Evolutionary conservation across 2,113 vertebrate species (phyloP).

Genomic region (Pitta sordida): DNA sequence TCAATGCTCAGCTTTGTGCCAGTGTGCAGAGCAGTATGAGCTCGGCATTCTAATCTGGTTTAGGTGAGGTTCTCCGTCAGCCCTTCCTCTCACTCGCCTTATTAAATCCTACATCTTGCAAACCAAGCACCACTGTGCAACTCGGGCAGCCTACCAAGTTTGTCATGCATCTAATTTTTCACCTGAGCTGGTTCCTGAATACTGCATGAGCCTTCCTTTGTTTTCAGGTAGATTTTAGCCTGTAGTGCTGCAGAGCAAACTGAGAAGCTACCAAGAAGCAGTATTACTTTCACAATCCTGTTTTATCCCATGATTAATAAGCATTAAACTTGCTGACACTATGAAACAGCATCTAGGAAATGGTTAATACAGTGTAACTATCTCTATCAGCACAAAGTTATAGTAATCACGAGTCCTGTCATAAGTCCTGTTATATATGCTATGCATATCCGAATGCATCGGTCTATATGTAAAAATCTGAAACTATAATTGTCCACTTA

Average conservation of each 20-base stretch:
- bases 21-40: neutral
- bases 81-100: neutral
- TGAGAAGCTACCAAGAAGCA: neutral
- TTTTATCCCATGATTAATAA: neutral
- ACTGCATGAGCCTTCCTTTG: neutral
- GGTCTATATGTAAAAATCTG: neutral
- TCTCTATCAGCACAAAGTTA: neutral
- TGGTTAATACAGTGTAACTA: neutral
- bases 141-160: neutral
- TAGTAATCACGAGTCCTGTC: neutral
- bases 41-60: slow-evolving; percentile 28
- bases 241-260: neutral
- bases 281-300: neutral
- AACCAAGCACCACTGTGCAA: neutral
- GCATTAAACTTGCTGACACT: neutral
- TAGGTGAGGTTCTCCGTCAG: neutral
- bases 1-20: slow-evolving; percentile 20
- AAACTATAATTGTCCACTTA: neutral
- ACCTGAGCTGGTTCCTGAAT: neutral
- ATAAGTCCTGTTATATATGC: too few relatives aligned
- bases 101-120: neutral
- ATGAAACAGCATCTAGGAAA: neutral
- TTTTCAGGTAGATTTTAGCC: neutral
- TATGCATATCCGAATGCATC: neutral
- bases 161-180: neutral